Evolutionary conservation across 2,113 vertebrate species (phyloP).

Genomic region (Mionectes macconnelli): DNA sequence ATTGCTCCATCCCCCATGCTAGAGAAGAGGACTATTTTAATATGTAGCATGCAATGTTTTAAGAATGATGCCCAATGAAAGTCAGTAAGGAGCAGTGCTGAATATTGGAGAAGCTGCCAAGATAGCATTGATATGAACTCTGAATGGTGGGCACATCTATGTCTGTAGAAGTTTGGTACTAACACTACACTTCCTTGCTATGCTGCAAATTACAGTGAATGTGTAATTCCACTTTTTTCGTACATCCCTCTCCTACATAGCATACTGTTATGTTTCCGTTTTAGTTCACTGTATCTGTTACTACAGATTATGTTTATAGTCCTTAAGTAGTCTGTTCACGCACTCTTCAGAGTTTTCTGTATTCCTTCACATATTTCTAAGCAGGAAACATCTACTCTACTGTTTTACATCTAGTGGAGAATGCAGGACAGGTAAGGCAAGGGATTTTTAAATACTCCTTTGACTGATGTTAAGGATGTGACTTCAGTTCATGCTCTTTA

Average conservation of each 20-base stretch:
- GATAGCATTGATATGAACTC: background rate
- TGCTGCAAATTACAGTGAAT: background rate
- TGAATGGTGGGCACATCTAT: background rate
- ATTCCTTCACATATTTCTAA: background rate
- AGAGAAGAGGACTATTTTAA: background rate
- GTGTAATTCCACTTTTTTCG: background rate
- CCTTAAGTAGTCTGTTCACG: background rate
- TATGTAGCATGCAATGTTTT: background rate
- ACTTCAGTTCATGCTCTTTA: background rate
- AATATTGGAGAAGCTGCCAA: background rate
- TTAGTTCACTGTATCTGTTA: background rate
- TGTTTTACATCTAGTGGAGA: background rate
- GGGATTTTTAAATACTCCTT: background rate
- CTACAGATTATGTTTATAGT: background rate
- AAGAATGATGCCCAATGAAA: background rate
- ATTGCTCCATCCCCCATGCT: fast-evolving
- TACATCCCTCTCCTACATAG: background rate
- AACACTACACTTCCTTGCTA: background rate
- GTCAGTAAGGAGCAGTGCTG: background rate
- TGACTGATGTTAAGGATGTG: background rate
- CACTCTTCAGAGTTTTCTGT: background rate
- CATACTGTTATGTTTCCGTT: background rate
- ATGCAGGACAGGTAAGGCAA: background rate
- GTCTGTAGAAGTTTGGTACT: background rate
- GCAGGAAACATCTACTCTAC: background rate